Evolutionary conservation across 30 jellyfish, hydroid and myxozoan species (phyloP), one percentile per base, ranked within the genome.

Genomic region (Turritopsis rubra): DNA sequence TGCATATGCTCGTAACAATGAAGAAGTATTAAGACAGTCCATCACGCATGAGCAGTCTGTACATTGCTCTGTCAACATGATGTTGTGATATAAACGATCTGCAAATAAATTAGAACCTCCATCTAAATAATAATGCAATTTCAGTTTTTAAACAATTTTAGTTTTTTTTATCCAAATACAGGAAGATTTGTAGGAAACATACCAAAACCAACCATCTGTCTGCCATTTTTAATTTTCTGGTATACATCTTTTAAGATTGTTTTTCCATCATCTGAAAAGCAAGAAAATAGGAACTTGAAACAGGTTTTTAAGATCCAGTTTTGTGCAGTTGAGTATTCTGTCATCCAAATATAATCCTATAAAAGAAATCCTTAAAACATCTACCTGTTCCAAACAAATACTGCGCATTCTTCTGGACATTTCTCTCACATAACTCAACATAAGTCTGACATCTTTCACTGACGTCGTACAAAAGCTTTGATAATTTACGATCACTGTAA

Each of bases 331-430:
- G n/a, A n/a, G n/a, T n/a, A n/a, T n/a, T n/a, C n/a, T n/a, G n/a
- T n/a, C n/a, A n/a, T n/a, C n/a, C n/a, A n/a, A n/a, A n/a, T n/a
- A n/a, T n/a, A n/a, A n/a, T n/a, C n/a, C n/a, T n/a, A n/a, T n/a
- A n/a, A n/a, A n/a, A n/a, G n/a, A n/a, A n/a, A n/a, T n/a, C n/a
- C n/a, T 16, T 22, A 72, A 18, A 72, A 26, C 25, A 21, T 20
- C 7, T 29, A 77, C 85, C 85, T 77, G 27, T 77, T 0, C 85
- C 85, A 77, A 77, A 77, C 27, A n/a, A 66, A 52, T 77, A 77
- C 1, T 26, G 72, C 28, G 29, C 73, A 29, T 77, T 28, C 28
- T 53, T 77, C 23, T 77, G 85, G 18, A 77, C 19, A 19, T 1
- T 77, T 24, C 72, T 29, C 0, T 77, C 85, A 30, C 73, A 26